These are phyloP conservation scores for Gymnosoma rotundatum DNA, from an alignment of 2,888 invertebrate species.

Conservation along the genomic window DNA sequence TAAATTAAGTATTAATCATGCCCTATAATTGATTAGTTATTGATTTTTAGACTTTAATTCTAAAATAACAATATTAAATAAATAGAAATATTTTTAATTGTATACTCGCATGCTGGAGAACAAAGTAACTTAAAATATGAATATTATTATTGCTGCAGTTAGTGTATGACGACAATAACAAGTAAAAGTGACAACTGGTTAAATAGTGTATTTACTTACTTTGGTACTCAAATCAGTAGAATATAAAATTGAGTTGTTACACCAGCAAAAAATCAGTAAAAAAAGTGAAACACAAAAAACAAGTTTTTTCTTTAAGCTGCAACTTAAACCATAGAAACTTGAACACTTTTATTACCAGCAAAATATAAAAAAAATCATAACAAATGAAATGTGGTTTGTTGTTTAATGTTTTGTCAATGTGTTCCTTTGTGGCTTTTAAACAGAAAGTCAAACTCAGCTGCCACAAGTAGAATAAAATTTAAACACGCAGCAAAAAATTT, in stretches of 20 bases:
- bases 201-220: neutral
- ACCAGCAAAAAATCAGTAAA: conserved; percentile 18
- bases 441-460: neutral
- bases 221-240: conserved; percentile 15
- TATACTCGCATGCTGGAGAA: neutral
- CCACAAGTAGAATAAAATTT: conserved; percentile 10
- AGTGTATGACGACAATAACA: neutral
- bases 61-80: too few relatives aligned
- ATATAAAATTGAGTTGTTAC: conserved; percentile 38
- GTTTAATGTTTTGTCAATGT: conserved; percentile 24
- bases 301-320: conserved; percentile 15
- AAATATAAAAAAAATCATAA: neutral
- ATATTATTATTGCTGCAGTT: neutral
- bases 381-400: conserved; percentile 15
- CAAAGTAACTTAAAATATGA: conserved; percentile 13
- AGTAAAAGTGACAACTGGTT: conserved; percentile 38
- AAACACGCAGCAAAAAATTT: conserved; percentile 13
- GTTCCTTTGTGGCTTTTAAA: conserved; percentile 26
- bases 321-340: conserved; percentile 25
- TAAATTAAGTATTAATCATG: too few relatives aligned
- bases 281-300: conserved; percentile 16
- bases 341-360: conserved; percentile 8
- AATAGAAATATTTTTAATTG: neutral
- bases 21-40: too few relatives aligned
- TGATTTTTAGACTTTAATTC: too few relatives aligned